A percentile compares a stretch with the other conserved stretches of the same genome.
These are phyloP conservation scores for Galerucella nymphaeae DNA, from an alignment of 2,888 invertebrate genomes.

Conservation along the genomic window DNA sequence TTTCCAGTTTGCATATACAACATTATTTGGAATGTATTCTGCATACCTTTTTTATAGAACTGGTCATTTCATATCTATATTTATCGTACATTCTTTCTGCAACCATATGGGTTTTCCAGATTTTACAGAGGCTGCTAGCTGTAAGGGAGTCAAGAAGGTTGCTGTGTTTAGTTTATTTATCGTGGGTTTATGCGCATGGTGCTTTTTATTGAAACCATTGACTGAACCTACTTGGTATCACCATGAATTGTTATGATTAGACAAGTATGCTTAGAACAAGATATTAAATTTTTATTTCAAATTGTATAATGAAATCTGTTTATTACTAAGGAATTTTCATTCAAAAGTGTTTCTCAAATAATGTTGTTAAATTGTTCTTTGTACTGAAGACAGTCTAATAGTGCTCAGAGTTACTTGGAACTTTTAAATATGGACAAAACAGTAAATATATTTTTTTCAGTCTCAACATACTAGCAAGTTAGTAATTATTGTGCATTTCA, in stretches of 20 bases:
- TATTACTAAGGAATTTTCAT: no score
- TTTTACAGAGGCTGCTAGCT: conserved; percentile 76
- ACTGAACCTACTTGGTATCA: conserved; percentile 72
- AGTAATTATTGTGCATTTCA: no score
- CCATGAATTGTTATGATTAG: conserved; percentile 50
- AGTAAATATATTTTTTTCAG: no score
- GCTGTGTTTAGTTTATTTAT: conserved; percentile 77
- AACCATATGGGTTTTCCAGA: conserved; percentile 98
- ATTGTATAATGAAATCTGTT: background rate
- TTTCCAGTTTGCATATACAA: conserved; percentile 92
- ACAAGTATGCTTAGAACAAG: background rate
- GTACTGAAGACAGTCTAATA: no score
- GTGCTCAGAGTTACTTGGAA: no score
- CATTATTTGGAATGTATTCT: conserved; percentile 93
- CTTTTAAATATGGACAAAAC: no score
- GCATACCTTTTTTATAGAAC: conserved; percentile 92
- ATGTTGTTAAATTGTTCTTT: no score
- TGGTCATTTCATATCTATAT: conserved; percentile 89
- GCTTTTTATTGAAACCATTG: conserved; percentile 77
- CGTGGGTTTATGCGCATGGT: conserved; percentile 82
- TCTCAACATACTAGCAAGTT: no score
- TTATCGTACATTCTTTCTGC: conserved; percentile 93
- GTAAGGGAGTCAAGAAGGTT: conserved; percentile 69
- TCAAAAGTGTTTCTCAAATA: no score
- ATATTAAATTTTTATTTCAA: background rate